These are phyloP conservation scores for Lepidurus apus DNA, from an alignment of 1,140 invertebrate species.

Conservation along the genomic window DNA sequence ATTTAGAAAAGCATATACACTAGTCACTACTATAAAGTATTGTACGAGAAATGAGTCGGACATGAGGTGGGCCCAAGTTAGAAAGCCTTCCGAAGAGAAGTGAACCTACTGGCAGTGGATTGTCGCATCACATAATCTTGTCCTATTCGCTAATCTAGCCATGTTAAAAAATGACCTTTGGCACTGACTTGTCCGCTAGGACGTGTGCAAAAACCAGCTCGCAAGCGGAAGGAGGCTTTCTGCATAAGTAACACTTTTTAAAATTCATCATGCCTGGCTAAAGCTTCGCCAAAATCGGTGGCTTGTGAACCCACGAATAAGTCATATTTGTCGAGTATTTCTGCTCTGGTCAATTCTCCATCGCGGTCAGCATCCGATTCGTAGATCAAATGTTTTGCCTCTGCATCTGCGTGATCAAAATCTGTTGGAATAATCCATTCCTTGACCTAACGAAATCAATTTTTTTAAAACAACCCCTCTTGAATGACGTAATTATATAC, in stretches of 20 bases:
- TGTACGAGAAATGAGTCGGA: background rate
- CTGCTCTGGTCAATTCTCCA: conserved; percentile 80
- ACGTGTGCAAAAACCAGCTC: conserved; percentile 6
- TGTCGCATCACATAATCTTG: conserved; percentile 4
- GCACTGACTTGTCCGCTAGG: background rate
- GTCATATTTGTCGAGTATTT: conserved; percentile 94
- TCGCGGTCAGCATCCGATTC: conserved; percentile 89
- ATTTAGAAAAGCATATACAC: background rate
- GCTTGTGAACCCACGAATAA: conserved; percentile 97
- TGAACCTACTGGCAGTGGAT: conserved; percentile 6
- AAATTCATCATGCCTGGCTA: conserved; percentile 90
- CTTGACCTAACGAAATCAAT: conserved; percentile 53
- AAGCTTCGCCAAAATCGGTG: conserved; percentile 95
- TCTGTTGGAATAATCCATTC: conserved; percentile 94
- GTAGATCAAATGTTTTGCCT: conserved; percentile 90
- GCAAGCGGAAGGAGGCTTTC: background rate
- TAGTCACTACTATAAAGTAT: background rate
- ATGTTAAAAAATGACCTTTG: conserved; percentile 8
- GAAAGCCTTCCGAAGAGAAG: background rate
- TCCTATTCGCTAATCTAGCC: background rate
- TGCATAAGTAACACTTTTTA: conserved; percentile 46
- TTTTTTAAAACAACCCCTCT: conserved; percentile 32
- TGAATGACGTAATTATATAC: conserved; percentile 45
- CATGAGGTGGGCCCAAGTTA: background rate
- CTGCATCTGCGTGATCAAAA: conserved; percentile 93